phyloP scores from a whole-genome alignment of 2,113 vertebrate species.

The Gambusia holbrooki region DNA sequence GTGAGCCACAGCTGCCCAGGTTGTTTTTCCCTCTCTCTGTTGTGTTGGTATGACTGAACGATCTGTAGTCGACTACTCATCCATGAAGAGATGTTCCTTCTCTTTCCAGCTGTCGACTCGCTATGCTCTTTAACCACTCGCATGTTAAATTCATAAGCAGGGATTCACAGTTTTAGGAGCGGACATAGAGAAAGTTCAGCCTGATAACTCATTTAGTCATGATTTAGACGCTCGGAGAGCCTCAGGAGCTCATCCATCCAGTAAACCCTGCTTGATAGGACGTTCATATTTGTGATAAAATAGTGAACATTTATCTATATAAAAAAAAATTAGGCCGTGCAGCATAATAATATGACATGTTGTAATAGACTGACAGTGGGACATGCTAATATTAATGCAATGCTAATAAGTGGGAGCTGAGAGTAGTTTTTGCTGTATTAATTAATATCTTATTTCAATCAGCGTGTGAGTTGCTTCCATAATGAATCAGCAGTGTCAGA shows the following conservation, averaged over 20 bases:
- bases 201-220: constrained; percentile 60
- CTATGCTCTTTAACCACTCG: constrained; percentile 45
- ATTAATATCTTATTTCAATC: neutral
- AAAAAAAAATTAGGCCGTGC: constrained; percentile 28
- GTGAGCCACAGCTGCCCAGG: constrained; percentile 38
- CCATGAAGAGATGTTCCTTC: constrained; percentile 65
- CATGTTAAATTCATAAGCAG: constrained; percentile 66
- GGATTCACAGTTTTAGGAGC: constrained; percentile 49
- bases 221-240: constrained; percentile 36
- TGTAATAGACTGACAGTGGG: constrained; percentile 56
- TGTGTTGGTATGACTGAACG: constrained; percentile 59
- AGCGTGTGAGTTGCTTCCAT: neutral
- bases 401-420: constrained; percentile 42
- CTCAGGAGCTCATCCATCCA: constrained; percentile 52
- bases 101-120: constrained; percentile 59
- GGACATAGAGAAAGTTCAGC: constrained; percentile 37
- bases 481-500: neutral
- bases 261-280: constrained; percentile 36
- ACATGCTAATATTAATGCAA: constrained; percentile 47
- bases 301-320: constrained; percentile 7
- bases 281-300: constrained; percentile 46
- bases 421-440: neutral
- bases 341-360: constrained; percentile 42
- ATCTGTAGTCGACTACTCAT: constrained; percentile 64
- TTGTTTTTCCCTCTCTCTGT: constrained; percentile 39